A percentile compares a stretch with the other conserved stretches of the same genome.
Evolutionary conservation across 2,113 vertebrate genomes (phyloP).

Genomic region (Lonchura striata): DNA sequence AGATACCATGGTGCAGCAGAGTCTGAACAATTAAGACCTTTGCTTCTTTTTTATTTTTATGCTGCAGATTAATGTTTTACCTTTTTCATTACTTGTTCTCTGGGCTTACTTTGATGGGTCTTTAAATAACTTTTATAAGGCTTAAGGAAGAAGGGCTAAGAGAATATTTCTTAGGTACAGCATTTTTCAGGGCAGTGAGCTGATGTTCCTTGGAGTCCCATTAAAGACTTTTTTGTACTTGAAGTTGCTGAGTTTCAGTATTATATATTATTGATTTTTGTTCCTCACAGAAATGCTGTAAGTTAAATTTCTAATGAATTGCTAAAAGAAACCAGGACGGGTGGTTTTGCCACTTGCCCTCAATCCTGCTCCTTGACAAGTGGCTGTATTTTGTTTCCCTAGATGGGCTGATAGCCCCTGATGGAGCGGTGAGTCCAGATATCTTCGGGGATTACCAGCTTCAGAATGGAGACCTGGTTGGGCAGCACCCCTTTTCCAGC

Average conservation of each 20-base stretch:
- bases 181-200: not conserved
- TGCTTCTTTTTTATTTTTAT: not conserved
- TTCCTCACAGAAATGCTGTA: not conserved
- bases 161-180: not conserved
- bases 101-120: not conserved
- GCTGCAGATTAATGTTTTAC: not conserved
- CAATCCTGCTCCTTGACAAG: not conserved
- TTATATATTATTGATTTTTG: not conserved
- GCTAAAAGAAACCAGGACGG: not conserved
- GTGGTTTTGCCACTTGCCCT: not conserved
- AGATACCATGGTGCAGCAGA: not conserved
- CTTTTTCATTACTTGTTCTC: not conserved
- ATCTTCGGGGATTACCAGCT: slow-evolving; percentile 86
- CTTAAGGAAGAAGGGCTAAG: not conserved
- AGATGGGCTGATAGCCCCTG: slow-evolving; percentile 89
- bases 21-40: not conserved
- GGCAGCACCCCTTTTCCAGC: slow-evolving; percentile 76
- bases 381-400: not conserved
- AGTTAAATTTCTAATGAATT: not conserved
- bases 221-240: not conserved
- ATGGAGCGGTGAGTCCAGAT: slow-evolving; percentile 87
- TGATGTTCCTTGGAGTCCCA: not conserved
- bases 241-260: not conserved
- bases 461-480: slow-evolving; percentile 87
- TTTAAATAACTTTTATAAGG: not conserved